phyloP scores from a whole-genome alignment of 2,113 vertebrate species.

The Dicerorhinus sumatrensis region DNA sequence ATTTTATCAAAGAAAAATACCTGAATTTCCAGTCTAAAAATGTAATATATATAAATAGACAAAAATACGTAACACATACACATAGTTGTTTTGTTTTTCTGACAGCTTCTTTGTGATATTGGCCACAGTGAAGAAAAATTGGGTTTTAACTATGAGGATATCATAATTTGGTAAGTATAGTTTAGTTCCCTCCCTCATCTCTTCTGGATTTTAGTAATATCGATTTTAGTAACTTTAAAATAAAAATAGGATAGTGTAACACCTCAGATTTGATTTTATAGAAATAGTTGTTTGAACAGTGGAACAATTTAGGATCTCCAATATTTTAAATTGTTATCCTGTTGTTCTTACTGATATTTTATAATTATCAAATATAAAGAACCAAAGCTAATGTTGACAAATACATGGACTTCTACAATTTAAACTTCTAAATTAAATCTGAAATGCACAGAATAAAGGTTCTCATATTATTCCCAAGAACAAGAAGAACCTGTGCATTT shows the following conservation, averaged over 20 bases:
- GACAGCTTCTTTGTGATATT: conserved; percentile 96
- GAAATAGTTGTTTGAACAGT: not conserved
- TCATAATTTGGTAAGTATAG: conserved; percentile 97
- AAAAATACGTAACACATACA: not conserved
- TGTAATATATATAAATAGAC: not conserved
- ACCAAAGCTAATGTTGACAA: conserved; percentile 40
- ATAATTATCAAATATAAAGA: conserved; percentile 17
- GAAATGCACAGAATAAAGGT: not conserved
- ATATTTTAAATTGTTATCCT: not conserved
- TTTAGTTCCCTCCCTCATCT: not conserved
- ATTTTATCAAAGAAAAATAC: not conserved
- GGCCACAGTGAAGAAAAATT: conserved; percentile 96
- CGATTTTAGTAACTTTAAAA: conserved; percentile 16
- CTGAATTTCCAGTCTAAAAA: conserved; percentile 39
- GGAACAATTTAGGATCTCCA: not conserved
- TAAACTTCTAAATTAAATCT: conserved; percentile 39
- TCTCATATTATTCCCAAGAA: not conserved
- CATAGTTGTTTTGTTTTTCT: conserved; percentile 69
- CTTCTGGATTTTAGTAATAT: conserved; percentile 29
- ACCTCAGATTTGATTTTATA: conserved; percentile 43
- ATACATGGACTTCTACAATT: not conserved
- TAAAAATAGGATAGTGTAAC: not conserved
- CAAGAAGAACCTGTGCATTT: not conserved
- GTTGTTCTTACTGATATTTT: conserved; percentile 17
- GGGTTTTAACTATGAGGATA: conserved; percentile 98